Percentiles rank a stretch among this genome's conserved stretches.
Conservation (phyloP, 1,140 invertebrate species). For the Eueides isabella region DNA sequence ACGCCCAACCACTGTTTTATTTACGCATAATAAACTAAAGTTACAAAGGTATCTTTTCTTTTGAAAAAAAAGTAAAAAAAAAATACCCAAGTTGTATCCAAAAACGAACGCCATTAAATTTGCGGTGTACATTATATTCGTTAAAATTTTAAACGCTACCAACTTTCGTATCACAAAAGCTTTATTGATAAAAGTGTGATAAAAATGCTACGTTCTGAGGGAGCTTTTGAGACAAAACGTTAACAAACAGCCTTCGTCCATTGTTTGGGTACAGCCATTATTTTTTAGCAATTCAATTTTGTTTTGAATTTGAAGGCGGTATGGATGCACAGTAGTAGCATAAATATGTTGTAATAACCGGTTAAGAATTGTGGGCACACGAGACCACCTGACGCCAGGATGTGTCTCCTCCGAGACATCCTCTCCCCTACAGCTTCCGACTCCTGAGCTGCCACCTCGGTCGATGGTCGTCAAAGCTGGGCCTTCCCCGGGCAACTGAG, state of each 20-base stretch:
- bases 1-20: too few species aligned
- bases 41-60: background rate
- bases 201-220: constrained; percentile 4
- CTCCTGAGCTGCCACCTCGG: too few species aligned
- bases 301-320: background rate
- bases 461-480: too few species aligned
- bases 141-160: background rate
- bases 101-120: background rate
- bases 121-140: constrained; percentile 3
- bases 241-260: constrained; percentile 1
- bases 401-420: too few species aligned
- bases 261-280: background rate
- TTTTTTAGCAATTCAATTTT: background rate
- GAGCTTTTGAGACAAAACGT: constrained; percentile 11
- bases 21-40: background rate
- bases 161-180: constrained; percentile 12
- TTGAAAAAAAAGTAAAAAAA: background rate
- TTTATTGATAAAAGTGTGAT: constrained; percentile 9
- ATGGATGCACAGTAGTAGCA: background rate
- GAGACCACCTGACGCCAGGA: too few species aligned
- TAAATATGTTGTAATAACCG: background rate
- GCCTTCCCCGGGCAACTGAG: too few species aligned
- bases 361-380: too few species aligned
- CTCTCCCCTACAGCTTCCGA: too few species aligned
- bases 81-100: background rate